Conservation (phyloP, 2,797 vertebrate species). For the Luscinia megarhynchos region DNA sequence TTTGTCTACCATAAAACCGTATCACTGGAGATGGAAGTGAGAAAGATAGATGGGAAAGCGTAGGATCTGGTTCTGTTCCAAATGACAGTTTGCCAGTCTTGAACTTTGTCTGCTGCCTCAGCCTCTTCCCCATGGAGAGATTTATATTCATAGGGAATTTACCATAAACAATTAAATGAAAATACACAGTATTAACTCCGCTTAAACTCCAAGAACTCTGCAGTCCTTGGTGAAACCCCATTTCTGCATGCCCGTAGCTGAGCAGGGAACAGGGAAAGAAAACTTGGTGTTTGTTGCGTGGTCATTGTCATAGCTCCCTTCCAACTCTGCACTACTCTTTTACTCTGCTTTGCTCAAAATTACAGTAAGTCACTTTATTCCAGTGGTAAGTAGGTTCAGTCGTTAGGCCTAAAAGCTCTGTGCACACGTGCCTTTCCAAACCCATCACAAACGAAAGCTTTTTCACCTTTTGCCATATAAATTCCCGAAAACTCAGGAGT, state of each 20-base stretch:
- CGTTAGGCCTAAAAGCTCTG: background rate
- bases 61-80: background rate
- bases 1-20: background rate
- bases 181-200: background rate
- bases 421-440: background rate
- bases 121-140: background rate
- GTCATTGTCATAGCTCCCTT: background rate
- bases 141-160: background rate
- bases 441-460: background rate
- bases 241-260: background rate
- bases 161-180: background rate
- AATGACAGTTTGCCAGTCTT: background rate
- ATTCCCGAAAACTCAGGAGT: background rate
- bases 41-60: background rate
- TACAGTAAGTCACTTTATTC: background rate
- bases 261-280: background rate
- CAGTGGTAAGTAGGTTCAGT: background rate
- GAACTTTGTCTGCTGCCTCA: background rate
- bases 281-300: background rate
- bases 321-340: fast-evolving
- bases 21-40: background rate
- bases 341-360: background rate
- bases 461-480: background rate
- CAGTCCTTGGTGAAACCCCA: background rate
- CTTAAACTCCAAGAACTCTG: background rate